A percentile compares a stretch with the other conserved stretches of the same genome.
Evolutionary conservation across 1,140 invertebrate genomes (phyloP).

Genomic region (Triops cancriformis): DNA sequence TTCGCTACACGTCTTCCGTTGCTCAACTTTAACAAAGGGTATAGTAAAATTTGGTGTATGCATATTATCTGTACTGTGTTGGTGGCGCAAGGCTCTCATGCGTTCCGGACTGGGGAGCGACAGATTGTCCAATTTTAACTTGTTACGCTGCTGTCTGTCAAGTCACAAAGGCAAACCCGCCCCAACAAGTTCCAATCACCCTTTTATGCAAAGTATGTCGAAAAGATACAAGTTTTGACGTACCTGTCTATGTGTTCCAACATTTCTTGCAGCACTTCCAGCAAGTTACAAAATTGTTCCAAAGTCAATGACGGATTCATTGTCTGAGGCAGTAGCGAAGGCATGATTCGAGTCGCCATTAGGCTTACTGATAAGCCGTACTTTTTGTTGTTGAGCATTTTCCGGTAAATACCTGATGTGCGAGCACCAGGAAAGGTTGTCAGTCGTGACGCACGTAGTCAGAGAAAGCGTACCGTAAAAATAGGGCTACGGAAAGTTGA

Average conservation of each 20-base stretch:
- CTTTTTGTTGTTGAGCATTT: constrained; percentile 81
- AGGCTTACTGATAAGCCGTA: constrained; percentile 84
- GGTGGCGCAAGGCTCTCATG: constrained; percentile 64
- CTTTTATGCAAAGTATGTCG: background rate
- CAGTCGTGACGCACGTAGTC: background rate
- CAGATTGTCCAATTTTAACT: constrained; percentile 69
- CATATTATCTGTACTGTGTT: constrained; percentile 78
- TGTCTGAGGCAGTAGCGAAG: constrained; percentile 80
- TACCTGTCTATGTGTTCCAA: constrained; percentile 77
- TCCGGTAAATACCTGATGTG: constrained; percentile 76
- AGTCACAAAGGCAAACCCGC: background rate
- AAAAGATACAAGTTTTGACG: background rate
- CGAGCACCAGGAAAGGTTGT: background rate
- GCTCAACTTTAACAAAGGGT: constrained; percentile 70
- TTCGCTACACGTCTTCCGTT: constrained; percentile 74
- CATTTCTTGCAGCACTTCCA: constrained; percentile 90
- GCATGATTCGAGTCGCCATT: constrained; percentile 89
- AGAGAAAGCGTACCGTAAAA: background rate
- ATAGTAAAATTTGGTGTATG: constrained; percentile 73
- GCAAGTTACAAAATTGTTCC: constrained; percentile 76
- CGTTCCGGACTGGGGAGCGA: constrained; percentile 63
- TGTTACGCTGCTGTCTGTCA: constrained; percentile 65
- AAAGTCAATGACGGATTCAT: constrained; percentile 81
- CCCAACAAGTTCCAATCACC: background rate
- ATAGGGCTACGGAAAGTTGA: background rate